These are phyloP conservation scores for Formicarius rufipectus DNA, from an alignment of 2,113 vertebrate species.

Conservation along the genomic window DNA sequence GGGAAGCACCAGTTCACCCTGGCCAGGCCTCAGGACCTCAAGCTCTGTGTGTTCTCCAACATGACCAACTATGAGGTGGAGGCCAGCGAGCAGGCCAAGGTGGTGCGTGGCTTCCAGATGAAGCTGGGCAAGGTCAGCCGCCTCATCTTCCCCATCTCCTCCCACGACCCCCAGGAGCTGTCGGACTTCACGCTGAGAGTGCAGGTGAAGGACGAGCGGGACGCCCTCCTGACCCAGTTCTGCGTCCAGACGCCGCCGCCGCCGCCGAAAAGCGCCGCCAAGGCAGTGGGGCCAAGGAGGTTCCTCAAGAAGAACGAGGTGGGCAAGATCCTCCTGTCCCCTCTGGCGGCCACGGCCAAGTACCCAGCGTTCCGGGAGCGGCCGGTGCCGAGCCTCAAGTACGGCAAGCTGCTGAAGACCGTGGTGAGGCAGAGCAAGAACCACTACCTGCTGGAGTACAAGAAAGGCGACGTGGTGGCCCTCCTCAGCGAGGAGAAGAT, in stretches of 20 bases:
- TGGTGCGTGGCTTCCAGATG: constrained; percentile 90
- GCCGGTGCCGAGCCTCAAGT: constrained; percentile 84
- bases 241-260: constrained; percentile 92
- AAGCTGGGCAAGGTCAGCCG: constrained; percentile 93
- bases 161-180: constrained; percentile 80
- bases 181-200: constrained; percentile 90
- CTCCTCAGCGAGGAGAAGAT: constrained; percentile 94
- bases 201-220: constrained; percentile 89
- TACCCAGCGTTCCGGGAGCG: constrained; percentile 93
- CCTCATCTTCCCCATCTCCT: constrained; percentile 86
- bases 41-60: constrained; percentile 90
- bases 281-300: constrained; percentile 81
- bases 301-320: constrained; percentile 97
- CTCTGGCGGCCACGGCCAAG: constrained; percentile 83
- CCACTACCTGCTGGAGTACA: constrained; percentile 93
- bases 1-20: constrained; percentile 92
- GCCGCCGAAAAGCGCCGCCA: constrained; percentile 84
- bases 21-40: constrained; percentile 87
- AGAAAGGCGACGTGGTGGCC: constrained; percentile 89
- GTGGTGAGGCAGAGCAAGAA: constrained; percentile 93
- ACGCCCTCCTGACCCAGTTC: constrained; percentile 89
- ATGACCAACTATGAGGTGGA: constrained; percentile 92
- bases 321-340: constrained; percentile 91
- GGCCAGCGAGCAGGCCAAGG: constrained; percentile 80
- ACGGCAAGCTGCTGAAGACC: constrained; percentile 91